phyloP scores from a whole-genome alignment of 2,113 vertebrate species.

The Ochotona princeps region DNA sequence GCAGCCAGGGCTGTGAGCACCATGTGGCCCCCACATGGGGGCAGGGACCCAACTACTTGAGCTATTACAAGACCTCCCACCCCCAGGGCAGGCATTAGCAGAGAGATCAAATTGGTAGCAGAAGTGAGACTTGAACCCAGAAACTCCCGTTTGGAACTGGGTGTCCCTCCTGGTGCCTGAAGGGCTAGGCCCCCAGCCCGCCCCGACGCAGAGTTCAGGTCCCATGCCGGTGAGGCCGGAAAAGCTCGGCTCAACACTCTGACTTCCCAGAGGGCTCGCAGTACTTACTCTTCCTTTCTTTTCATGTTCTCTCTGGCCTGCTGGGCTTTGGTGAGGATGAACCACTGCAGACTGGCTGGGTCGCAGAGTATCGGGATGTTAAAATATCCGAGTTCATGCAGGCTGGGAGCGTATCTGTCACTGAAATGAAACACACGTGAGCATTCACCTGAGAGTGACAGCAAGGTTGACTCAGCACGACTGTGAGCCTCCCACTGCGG shows the following conservation, averaged over 20 bases:
- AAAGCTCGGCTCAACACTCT: neutral
- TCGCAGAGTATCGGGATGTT: constrained; percentile 91
- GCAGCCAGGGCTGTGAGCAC: no score
- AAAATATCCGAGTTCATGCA: constrained; percentile 95
- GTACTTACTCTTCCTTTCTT: constrained; percentile 91
- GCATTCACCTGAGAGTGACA: neutral
- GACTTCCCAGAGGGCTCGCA: neutral
- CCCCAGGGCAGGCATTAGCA: no score
- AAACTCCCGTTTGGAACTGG: no score
- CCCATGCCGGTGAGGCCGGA: neutral
- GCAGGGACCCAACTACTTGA: no score
- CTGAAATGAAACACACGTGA: constrained; percentile 82
- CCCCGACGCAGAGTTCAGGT: neutral
- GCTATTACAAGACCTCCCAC: no score
- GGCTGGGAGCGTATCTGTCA: constrained; percentile 88
- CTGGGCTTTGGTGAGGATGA: constrained; percentile 91
- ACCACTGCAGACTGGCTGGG: constrained; percentile 89
- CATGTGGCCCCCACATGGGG: no score
- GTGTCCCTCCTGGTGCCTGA: no score
- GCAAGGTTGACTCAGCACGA: neutral
- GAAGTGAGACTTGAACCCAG: no score
- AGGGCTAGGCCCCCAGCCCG: no score
- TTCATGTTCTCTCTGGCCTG: constrained; percentile 91
- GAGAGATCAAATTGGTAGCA: no score
- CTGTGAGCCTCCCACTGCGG: neutral